Conservation (phyloP, 2,888 invertebrate species). For the Aporophyla lueneburgensis region DNA sequence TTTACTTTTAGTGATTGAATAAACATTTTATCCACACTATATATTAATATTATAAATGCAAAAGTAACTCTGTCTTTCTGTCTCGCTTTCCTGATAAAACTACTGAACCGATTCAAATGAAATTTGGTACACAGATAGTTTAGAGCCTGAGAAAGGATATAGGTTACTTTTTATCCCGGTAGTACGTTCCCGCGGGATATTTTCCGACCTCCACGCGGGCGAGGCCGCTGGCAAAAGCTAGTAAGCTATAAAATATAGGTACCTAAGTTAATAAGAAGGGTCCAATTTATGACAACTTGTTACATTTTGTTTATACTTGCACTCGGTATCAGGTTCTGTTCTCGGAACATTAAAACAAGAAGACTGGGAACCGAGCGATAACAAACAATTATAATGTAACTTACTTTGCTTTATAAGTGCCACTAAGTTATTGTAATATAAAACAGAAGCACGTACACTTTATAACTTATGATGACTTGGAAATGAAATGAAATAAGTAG, state of each 20-base stretch:
- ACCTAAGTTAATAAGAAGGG: conserved; percentile 1
- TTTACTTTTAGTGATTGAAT: no score
- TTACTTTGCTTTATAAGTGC: conserved; percentile 20
- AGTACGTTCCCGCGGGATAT: no score
- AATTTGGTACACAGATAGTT: no score
- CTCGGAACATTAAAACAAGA: conserved; percentile 37
- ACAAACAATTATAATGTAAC: conserved; percentile 13
- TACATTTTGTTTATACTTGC: conserved; percentile 30
- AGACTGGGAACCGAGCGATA: conserved; percentile 53
- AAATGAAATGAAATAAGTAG: background rate
- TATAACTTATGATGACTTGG: background rate
- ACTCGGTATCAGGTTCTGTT: conserved; percentile 36
- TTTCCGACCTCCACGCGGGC: no score
- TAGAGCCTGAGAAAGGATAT: no score
- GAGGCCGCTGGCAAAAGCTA: no score
- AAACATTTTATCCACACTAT: no score
- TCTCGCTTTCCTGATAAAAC: no score
- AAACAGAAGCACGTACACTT: conserved; percentile 16
- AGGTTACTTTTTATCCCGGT: no score
- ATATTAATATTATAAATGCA: no score
- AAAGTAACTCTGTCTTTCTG: no score
- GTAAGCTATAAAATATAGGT: background rate
- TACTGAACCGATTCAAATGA: no score
- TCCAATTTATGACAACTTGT: background rate
- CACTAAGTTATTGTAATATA: conserved; percentile 37